Base-by-base conservation (phyloP, 2,888 invertebrate species). In the Athalia circularis region DNA sequence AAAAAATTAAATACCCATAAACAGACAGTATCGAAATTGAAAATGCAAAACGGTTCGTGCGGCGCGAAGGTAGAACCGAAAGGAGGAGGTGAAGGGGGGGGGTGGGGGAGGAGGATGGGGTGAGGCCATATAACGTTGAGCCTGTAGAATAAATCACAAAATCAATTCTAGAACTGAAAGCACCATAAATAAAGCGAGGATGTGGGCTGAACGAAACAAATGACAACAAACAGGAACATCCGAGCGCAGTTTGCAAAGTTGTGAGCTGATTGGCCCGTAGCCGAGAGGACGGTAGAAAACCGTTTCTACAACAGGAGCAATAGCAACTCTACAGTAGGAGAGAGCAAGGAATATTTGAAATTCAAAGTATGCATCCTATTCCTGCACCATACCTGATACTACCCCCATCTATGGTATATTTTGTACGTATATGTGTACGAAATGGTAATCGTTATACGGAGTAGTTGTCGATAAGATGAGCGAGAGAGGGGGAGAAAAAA, bases 121-220 rank as follows among this genome's bases (percentile, higher is more conserved):
- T 65, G 45, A 67, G 78, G 70, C 61, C 77, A 79, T 70, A 29
- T 29, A 29, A 29, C 29, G 29, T 29, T 29, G 29, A 29, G 80
- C 77, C 76, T 79, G 68, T 75, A 13, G 80, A 79, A 86, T 87
- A 86, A 87, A 87, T 87, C 87, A 85, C 81, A 81, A 81, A 84
- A 85, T 86, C 84, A 83, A 84, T 83, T 83, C 82, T 54, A 78
- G 68, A 82, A 83, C 82, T 70, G 78, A 80, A 77, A 79, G 78
- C 78, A 82, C 82, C 85, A 84, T 87, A 87, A 87, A 87, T 86
- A 87, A 86, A 86, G 85, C 79, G 80, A 74, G 79, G 78, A 85
- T 79, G 81, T 74, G 78, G 75, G 76, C 74, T 79, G 75, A 54
- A 64, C 72, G 64, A 72, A 75, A 75, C 75, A 64, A 75, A 75